phyloP scores from a whole-genome alignment of 64 coral and sea anemone genomes.

The Dendrophyllia cribrosa region DNA sequence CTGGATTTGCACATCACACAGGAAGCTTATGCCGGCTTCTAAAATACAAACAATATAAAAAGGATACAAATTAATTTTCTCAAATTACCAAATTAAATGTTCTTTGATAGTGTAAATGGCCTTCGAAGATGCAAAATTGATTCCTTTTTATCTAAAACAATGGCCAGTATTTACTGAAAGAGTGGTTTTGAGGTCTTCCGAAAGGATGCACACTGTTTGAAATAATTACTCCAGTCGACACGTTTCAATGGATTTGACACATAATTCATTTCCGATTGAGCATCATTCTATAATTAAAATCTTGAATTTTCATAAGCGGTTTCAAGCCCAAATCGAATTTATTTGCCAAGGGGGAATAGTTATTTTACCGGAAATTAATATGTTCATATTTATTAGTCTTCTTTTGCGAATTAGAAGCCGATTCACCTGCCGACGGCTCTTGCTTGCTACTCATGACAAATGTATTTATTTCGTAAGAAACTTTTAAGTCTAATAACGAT shows the following conservation, averaged over 20 bases:
- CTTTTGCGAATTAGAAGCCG: conserved; percentile 59
- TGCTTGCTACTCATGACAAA: neutral
- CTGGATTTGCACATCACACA: conserved; percentile 25
- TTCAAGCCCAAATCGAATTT: conserved; percentile 34
- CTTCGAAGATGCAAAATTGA: conserved; percentile 53
- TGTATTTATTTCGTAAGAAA: conserved; percentile 58
- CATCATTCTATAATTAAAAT: conserved; percentile 57
- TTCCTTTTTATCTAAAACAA: conserved; percentile 33
- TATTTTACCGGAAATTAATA: conserved; percentile 72
- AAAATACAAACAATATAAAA: conserved; percentile 49
- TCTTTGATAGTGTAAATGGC: conserved; percentile 57
- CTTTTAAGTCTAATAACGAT: neutral
- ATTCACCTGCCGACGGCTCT: conserved; percentile 38
- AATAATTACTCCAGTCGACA: conserved; percentile 6
- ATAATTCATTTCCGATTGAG: conserved; percentile 42
- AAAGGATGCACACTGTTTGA: conserved; percentile 34
- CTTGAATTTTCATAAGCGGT: conserved; percentile 44
- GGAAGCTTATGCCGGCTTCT: conserved; percentile 31
- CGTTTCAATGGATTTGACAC: conserved; percentile 25
- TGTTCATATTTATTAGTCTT: conserved; percentile 65
- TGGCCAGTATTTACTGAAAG: conserved; percentile 4
- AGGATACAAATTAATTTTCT: conserved; percentile 57
- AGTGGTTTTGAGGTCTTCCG: conserved; percentile 11
- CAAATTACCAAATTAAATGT: conserved; percentile 63
- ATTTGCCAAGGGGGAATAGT: conserved; percentile 38